Conservation (phyloP, 2,113 vertebrate species). For the Lota lota region DNA sequence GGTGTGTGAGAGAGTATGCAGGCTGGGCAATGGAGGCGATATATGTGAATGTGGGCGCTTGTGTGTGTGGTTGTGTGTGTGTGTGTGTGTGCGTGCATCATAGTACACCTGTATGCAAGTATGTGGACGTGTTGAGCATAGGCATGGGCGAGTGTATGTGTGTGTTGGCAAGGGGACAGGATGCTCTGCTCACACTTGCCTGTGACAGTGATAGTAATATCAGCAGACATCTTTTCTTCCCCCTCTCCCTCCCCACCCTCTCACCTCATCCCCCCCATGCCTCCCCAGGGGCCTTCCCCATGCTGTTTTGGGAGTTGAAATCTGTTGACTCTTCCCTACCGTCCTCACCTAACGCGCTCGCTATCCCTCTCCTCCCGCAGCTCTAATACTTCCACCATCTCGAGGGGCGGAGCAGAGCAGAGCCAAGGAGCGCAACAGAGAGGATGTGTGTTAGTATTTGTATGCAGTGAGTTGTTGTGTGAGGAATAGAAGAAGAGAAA, state of each 20-base stretch:
- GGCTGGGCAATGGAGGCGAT: neutral
- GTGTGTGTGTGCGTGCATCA: conserved; percentile 6
- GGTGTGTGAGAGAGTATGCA: conserved; percentile 18
- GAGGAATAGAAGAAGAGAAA: neutral
- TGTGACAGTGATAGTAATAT: conserved; percentile 74
- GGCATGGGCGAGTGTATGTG: conserved; percentile 15
- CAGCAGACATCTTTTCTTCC: conserved; percentile 67
- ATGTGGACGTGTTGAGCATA: conserved; percentile 6
- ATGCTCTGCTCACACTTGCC: conserved; percentile 43
- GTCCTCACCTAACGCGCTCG: conserved; percentile 54
- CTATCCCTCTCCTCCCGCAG: conserved; percentile 50
- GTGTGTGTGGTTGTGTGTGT: conserved; percentile 15
- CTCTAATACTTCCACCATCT: conserved; percentile 63
- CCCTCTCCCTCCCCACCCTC: conserved; percentile 40
- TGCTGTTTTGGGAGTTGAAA: conserved; percentile 68
- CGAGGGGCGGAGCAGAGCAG: conserved; percentile 26
- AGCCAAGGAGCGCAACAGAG: neutral
- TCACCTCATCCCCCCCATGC: conserved; percentile 50
- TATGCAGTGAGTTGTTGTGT: conserved; percentile 26
- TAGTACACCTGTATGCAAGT: neutral
- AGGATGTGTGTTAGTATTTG: conserved; percentile 10
- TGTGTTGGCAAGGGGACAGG: neutral
- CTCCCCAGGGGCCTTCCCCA: conserved; percentile 56
- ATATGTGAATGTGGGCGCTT: neutral
- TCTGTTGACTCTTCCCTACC: conserved; percentile 72